Percentiles rank a stretch among this genome's conserved stretches.
phyloP scores from a whole-genome alignment of 2,888 invertebrate genomes.

The Trachelus troglodyta region DNA sequence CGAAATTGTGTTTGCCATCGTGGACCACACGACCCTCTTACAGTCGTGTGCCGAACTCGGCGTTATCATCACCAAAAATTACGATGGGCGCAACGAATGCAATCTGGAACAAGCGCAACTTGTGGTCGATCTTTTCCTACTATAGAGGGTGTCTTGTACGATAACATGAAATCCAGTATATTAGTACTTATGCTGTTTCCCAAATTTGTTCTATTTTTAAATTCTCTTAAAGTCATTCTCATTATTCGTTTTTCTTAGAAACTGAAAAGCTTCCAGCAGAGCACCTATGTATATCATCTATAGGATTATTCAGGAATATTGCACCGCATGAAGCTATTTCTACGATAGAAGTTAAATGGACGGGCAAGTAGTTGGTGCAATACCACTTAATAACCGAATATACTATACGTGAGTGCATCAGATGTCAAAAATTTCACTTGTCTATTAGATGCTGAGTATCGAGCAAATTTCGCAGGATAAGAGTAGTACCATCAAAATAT shows the following conservation, averaged over 20 bases:
- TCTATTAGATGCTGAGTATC: background rate
- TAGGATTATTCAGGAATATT: background rate
- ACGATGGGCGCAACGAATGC: background rate
- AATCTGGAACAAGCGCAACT: background rate
- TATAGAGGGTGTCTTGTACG: background rate
- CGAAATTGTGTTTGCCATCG: background rate
- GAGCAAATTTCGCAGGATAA: background rate
- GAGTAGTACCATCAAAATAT: background rate
- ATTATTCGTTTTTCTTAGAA: background rate
- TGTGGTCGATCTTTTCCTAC: background rate
- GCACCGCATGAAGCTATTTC: background rate
- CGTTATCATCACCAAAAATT: too few relatives aligned
- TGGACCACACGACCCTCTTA: background rate
- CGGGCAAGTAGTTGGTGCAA: background rate
- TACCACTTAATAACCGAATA: background rate
- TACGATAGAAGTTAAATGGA: background rate
- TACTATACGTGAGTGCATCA: background rate
- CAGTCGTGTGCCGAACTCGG: too few relatives aligned
- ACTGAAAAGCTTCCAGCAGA: background rate
- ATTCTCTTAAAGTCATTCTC: background rate
- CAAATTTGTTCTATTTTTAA: background rate
- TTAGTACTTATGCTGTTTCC: background rate
- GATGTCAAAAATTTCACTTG: background rate
- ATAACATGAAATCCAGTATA: background rate
- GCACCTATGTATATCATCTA: background rate